Base-by-base conservation (phyloP, 2,113 vertebrate genomes). In the Mystacornis crossleyi region DNA sequence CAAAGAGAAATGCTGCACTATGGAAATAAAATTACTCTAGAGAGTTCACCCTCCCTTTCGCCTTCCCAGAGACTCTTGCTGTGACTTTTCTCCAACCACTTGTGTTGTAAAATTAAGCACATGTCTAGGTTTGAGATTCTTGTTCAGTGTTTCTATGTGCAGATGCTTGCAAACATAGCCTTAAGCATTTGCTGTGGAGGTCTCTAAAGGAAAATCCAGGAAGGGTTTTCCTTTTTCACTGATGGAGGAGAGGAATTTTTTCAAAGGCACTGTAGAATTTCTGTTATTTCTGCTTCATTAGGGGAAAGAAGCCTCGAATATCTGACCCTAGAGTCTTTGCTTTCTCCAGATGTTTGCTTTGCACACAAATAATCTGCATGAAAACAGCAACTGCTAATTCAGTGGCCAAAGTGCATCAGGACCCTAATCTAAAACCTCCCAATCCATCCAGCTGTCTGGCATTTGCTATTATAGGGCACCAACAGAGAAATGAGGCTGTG, bases 401-500 rank as follows among this genome's bases (percentile, higher is more conserved):
- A 97, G 97, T 89, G 98, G 96, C 97, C 97, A 97, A 98, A 98
- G 98, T 98, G 97, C 97, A 97, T 96, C 97, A 97, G 71, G 94
- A 95, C 97, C 97, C 93, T 98, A 97, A 98, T 98, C 97, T 98
- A 98, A 98, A 98, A 97, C 93, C 97, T 98, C 97, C 96, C 97
- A 96, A 98, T 98, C 98, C 97, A 98, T 98, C 98, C 98, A 98
- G 98, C 95, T 97, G 97, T 98, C 98, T 99, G 98, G 98, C 98
- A 98, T 98, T 99, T 99, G 98, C 98, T 99, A 98, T 99, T 99
- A 99, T 98, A 98, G 99, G 98, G 98, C 98, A 98, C 97, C 98
- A 97, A 97, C 98, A 98, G 98, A 98, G 98, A 98, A 98, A 98
- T 97, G 98, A 98, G 97, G 95, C 98, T 98, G 98, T 98, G 98